phyloP scores from a whole-genome alignment of 2,888 invertebrate genomes.

The Agriotes lineatus region DNA sequence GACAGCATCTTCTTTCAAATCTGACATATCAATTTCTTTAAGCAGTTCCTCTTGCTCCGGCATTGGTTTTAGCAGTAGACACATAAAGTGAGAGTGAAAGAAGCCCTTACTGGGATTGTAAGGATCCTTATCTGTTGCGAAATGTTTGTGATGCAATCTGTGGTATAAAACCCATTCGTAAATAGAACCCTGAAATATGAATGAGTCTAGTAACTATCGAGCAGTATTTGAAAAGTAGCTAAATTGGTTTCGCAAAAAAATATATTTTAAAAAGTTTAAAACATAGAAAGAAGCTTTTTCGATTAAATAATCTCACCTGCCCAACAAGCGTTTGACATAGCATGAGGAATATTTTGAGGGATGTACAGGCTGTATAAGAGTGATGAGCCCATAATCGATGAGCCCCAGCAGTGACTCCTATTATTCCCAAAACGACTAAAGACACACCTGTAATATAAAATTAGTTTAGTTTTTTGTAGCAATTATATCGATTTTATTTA shows the following conservation, averaged over 20 bases:
- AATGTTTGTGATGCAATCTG: conserved; percentile 84
- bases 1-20: conserved; percentile 81
- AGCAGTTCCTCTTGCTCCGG: conserved; percentile 74
- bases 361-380: conserved; percentile 81
- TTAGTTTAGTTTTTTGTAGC: too few relatives aligned
- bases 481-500: too few relatives aligned
- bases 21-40: conserved; percentile 80
- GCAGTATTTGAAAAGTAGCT: too few relatives aligned
- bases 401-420: conserved; percentile 92
- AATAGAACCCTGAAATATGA: conserved; percentile 77
- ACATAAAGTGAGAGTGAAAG: conserved; percentile 82
- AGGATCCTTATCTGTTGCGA: conserved; percentile 83
- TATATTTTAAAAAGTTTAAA: too few relatives aligned
- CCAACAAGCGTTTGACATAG: conserved; percentile 88
- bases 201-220: too few relatives aligned
- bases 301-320: conserved; percentile 83
- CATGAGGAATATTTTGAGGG: conserved; percentile 82
- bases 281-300: too few relatives aligned
- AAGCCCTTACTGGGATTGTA: conserved; percentile 86
- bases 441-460: conserved; percentile 76
- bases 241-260: too few relatives aligned
- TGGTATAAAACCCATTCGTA: conserved; percentile 88
- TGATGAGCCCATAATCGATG: conserved; percentile 95
- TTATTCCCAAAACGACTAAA: conserved; percentile 73
- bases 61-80: conserved; percentile 76